Percentiles rank a stretch among this genome's conserved stretches.
Evolutionary conservation across 2,113 vertebrate genomes (phyloP).

Genomic region (Origma solitaria): DNA sequence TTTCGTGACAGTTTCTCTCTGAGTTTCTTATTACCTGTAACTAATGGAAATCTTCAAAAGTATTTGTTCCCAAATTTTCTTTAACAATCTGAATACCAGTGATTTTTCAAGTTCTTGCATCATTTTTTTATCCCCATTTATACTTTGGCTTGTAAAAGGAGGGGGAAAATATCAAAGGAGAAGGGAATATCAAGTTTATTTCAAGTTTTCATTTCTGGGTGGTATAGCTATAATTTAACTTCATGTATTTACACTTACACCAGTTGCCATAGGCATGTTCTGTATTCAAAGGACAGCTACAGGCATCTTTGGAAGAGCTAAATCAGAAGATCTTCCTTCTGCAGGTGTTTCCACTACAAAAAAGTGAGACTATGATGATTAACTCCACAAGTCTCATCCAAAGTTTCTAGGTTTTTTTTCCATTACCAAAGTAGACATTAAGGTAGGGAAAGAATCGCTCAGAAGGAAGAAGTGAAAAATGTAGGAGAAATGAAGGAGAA

Average conservation of each 20-base stretch:
- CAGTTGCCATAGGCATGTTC: neutral
- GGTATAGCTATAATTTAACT: neutral
- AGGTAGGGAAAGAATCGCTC: neutral
- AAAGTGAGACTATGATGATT: neutral
- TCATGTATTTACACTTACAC: neutral
- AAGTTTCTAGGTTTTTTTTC: neutral
- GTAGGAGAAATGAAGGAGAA: fast-evolving
- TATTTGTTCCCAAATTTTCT: neutral
- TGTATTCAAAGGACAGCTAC: conserved; percentile 23
- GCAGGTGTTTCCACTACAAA: neutral
- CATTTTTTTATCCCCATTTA: neutral
- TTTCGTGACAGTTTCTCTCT: neutral
- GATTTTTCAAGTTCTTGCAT: neutral
- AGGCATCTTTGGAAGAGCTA: neutral
- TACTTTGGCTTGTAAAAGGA: neutral
- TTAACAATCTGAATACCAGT: neutral
- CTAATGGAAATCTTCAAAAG: neutral
- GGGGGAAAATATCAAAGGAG: neutral
- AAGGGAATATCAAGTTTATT: neutral
- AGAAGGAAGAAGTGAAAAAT: neutral
- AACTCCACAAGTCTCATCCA: neutral
- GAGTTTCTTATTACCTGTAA: neutral
- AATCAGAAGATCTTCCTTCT: neutral
- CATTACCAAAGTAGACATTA: neutral
- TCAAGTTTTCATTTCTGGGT: conserved; percentile 19